These are phyloP conservation scores for Glyptemys insculpta DNA, from an alignment of 2,797 vertebrate genomes.

Conservation along the genomic window DNA sequence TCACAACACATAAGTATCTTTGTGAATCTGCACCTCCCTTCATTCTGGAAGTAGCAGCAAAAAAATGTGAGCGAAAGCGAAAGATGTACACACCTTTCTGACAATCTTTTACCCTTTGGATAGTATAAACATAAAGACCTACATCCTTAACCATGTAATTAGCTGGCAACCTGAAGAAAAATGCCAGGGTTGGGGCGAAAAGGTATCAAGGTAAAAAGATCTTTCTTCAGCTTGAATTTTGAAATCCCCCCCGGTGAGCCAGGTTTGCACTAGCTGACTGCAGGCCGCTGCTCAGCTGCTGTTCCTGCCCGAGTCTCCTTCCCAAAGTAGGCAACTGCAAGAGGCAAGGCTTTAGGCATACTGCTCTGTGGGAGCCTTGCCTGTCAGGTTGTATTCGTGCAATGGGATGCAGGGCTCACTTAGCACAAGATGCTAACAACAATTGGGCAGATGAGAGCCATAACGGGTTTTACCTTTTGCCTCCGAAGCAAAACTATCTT, in stretches of 20 bases:
- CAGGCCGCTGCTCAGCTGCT: not conserved
- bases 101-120: not conserved
- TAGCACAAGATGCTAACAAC: not conserved
- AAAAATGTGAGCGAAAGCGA: not conserved
- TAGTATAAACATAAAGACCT: constrained; percentile 13
- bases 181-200: not conserved
- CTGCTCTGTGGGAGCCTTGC: not conserved
- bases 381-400: not conserved
- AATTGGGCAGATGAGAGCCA: constrained; percentile 16
- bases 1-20: not conserved
- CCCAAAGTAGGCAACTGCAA: constrained; percentile 18
- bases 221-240: not conserved
- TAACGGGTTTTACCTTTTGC: constrained; percentile 21
- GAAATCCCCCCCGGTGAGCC: not conserved
- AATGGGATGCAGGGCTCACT: not conserved
- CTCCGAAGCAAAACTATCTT: not conserved
- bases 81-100: not conserved
- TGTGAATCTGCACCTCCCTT: not conserved
- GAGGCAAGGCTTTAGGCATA: not conserved
- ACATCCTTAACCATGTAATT: not conserved
- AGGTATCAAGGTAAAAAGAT: not conserved
- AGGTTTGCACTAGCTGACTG: not conserved
- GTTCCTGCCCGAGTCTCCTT: not conserved
- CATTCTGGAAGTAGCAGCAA: not conserved
- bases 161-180: not conserved